Percentiles rank a stretch among this genome's conserved stretches.
Evolutionary conservation across 2,888 invertebrate genomes (phyloP).

Genomic region (Lochmaea capreae): DNA sequence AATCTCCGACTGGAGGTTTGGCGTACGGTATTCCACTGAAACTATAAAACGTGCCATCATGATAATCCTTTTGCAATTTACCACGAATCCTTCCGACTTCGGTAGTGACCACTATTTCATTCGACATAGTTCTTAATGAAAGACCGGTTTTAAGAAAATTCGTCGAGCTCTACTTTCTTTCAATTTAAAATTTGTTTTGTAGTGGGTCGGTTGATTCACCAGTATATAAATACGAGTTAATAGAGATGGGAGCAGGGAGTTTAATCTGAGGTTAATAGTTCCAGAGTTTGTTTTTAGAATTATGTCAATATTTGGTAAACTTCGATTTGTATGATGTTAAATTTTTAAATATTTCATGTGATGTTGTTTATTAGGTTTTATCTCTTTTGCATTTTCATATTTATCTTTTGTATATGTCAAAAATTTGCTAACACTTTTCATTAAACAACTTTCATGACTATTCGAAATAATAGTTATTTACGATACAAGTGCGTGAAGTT

Average conservation of each 20-base stretch:
- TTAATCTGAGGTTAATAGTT: background rate
- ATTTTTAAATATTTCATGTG: background rate
- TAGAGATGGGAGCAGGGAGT: conserved; percentile 12
- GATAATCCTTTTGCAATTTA: conserved; percentile 50
- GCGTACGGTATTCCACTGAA: conserved; percentile 62
- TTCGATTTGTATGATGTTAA: conserved; percentile 2
- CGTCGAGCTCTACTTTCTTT: background rate
- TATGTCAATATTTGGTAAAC: conserved; percentile 2
- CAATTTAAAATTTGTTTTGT: background rate
- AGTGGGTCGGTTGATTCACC: background rate
- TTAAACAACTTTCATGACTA: too few relatives aligned
- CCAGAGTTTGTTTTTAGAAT: background rate
- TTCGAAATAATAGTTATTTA: too few relatives aligned
- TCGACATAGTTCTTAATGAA: conserved; percentile 13
- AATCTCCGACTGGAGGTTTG: conserved; percentile 56
- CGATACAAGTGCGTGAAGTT: too few relatives aligned
- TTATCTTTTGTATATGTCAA: too few relatives aligned
- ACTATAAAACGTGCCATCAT: conserved; percentile 55
- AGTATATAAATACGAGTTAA: conserved; percentile 3
- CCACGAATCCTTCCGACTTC: conserved; percentile 56
- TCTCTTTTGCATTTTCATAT: too few relatives aligned
- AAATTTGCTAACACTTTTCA: too few relatives aligned
- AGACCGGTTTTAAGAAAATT: background rate
- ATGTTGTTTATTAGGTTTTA: too few relatives aligned
- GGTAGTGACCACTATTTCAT: conserved; percentile 44